phyloP scores from a whole-genome alignment of 2,888 invertebrate genomes.

The Diarsia rubi region DNA sequence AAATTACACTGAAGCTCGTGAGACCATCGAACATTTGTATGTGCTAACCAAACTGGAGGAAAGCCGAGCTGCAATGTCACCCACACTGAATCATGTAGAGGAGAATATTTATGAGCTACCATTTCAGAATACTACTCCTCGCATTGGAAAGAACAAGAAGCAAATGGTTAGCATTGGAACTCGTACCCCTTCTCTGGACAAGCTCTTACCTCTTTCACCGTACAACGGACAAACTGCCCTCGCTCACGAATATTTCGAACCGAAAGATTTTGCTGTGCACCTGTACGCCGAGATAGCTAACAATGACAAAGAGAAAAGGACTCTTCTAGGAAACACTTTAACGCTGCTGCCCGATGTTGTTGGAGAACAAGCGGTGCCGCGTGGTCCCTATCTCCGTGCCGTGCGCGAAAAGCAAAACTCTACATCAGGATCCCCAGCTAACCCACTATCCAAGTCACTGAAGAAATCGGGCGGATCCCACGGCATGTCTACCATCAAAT shows the following conservation, averaged over 20 bases:
- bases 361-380: constrained; percentile 82
- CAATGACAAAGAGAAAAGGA: constrained; percentile 81
- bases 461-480: constrained; percentile 71
- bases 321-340: constrained; percentile 72
- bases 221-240: constrained; percentile 85
- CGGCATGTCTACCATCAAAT: constrained; percentile 77
- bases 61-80: constrained; percentile 89
- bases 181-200: constrained; percentile 91
- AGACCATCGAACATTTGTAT: constrained; percentile 94
- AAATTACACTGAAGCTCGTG: constrained; percentile 93
- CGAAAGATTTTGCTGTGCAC: constrained; percentile 90
- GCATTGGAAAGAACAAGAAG: constrained; percentile 84
- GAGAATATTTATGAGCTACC: constrained; percentile 93
- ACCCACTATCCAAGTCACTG: constrained; percentile 69
- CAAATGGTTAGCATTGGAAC: constrained; percentile 91
- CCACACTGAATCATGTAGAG: constrained; percentile 68
- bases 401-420: constrained; percentile 90
- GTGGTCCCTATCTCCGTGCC: constrained; percentile 92
- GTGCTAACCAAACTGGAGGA: constrained; percentile 94
- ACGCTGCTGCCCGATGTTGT: constrained; percentile 84
- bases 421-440: constrained; percentile 62
- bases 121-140: constrained; percentile 84
- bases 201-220: constrained; percentile 88
- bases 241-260: constrained; percentile 89
- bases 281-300: constrained; percentile 92